Conservation (phyloP, 2,888 invertebrate species). For the Apodemia zela region DNA sequence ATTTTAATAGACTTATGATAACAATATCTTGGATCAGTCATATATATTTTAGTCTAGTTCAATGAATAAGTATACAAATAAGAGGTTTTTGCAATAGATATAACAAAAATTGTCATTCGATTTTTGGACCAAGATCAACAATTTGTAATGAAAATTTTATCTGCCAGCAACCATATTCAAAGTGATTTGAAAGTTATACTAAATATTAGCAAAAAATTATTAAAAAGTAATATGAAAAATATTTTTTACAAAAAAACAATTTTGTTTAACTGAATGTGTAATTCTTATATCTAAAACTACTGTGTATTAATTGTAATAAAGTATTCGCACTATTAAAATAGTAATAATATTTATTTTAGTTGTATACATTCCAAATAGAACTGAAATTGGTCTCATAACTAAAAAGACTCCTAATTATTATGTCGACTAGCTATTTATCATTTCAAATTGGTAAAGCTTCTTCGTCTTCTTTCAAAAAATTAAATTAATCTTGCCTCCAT, state of each 20-base stretch:
- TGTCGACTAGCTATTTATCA: neutral
- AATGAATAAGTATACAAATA: neutral
- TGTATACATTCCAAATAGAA: slow-evolving; percentile 3
- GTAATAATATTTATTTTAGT: slow-evolving; percentile 3
- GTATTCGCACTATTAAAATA: neutral
- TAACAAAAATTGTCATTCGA: neutral
- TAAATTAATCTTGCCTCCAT: neutral
- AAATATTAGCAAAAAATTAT: too few species aligned
- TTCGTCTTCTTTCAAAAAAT: slow-evolving; percentile 8
- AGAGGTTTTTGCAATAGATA: neutral
- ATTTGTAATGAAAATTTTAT: too few species aligned
- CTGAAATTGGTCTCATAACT: slow-evolving; percentile 10
- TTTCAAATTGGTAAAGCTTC: neutral
- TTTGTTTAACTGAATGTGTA: neutral
- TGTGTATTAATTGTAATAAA: neutral
- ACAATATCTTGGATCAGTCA: neutral
- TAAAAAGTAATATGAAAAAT: neutral
- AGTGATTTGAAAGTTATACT: too few species aligned
- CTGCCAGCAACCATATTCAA: too few species aligned
- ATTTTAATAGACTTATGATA: slow-evolving; percentile 11
- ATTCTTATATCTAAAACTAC: neutral
- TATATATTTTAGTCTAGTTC: neutral
- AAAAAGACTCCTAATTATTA: neutral
- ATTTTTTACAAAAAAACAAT: neutral
- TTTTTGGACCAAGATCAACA: neutral